A percentile compares a stretch with the other conserved stretches of the same genome.
These are phyloP conservation scores for Anorthoa munda DNA, from an alignment of 2,888 invertebrate genomes.

Conservation along the genomic window DNA sequence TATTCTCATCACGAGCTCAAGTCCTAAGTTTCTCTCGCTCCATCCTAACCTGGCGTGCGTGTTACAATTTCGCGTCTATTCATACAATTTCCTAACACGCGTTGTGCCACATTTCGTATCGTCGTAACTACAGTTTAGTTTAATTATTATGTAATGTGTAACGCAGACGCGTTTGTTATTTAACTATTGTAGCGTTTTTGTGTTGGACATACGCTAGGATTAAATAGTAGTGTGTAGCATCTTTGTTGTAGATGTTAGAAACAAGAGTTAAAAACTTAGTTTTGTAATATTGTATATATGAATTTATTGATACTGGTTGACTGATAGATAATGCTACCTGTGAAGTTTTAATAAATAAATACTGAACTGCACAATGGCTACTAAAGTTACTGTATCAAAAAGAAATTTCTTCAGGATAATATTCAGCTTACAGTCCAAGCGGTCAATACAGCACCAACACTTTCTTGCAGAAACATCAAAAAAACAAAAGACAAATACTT, in stretches of 20 bases:
- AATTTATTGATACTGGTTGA: too few species aligned
- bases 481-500: not conserved
- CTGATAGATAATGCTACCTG: too few species aligned
- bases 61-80: constrained; percentile 44
- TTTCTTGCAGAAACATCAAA: not conserved
- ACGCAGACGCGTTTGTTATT: constrained; percentile 51
- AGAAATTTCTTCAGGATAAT: too few species aligned
- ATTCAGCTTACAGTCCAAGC: too few species aligned
- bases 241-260: not conserved
- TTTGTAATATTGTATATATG: not conserved
- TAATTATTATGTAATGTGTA: constrained; percentile 69
- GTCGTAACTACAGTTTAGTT: constrained; percentile 58
- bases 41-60: constrained; percentile 38
- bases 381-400: too few species aligned
- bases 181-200: constrained; percentile 41
- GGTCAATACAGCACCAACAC: not conserved
- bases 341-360: too few species aligned
- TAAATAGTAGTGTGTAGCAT: constrained; percentile 37
- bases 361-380: too few species aligned
- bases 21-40: constrained; percentile 5
- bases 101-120: constrained; percentile 60
- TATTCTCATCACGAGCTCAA: not conserved
- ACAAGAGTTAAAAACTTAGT: not conserved
- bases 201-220: constrained; percentile 18
- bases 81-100: constrained; percentile 62